Percentiles rank a stretch among this genome's conserved stretches.
Evolutionary conservation across 2,888 invertebrate genomes (phyloP).

Genomic region (Agapetus fuscipes): DNA sequence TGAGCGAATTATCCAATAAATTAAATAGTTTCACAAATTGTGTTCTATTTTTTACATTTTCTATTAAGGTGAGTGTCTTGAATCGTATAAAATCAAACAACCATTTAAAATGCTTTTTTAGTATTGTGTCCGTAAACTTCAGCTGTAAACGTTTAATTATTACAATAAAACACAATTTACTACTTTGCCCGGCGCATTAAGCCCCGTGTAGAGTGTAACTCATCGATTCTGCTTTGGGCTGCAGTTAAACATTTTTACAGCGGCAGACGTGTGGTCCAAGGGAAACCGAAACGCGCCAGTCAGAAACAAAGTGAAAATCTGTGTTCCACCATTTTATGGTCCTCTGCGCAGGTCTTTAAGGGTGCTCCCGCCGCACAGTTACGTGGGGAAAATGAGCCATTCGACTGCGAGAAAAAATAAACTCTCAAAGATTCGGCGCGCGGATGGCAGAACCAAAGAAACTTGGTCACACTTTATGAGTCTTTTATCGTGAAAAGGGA

Average conservation of each 20-base stretch:
- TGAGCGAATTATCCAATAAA: too few relatives aligned
- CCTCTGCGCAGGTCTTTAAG: conserved; percentile 12
- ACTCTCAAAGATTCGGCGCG: conserved; percentile 6
- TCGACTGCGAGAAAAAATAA: conserved; percentile 14
- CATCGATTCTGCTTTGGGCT: too few relatives aligned
- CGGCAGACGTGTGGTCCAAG: not conserved
- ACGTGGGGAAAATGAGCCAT: conserved; percentile 15
- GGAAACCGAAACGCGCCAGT: not conserved
- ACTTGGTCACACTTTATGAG: conserved; percentile 15
- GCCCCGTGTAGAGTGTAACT: too few relatives aligned
- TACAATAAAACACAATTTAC: too few relatives aligned
- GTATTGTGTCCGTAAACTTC: too few relatives aligned
- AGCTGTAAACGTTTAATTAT: too few relatives aligned
- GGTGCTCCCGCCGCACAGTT: conserved; percentile 12
- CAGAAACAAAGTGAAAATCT: conserved; percentile 18
- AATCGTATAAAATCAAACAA: too few relatives aligned
- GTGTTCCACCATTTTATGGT: conserved; percentile 15
- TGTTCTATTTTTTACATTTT: too few relatives aligned
- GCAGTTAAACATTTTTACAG: not conserved
- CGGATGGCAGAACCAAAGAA: conserved; percentile 10
- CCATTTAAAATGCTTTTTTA: too few relatives aligned
- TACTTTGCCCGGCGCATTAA: too few relatives aligned
- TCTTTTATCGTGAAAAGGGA: conserved; percentile 14
- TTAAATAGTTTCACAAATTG: too few relatives aligned
- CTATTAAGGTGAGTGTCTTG: too few relatives aligned